Base-by-base conservation (phyloP, 2,797 vertebrate genomes). In the Myotis findleyi region DNA sequence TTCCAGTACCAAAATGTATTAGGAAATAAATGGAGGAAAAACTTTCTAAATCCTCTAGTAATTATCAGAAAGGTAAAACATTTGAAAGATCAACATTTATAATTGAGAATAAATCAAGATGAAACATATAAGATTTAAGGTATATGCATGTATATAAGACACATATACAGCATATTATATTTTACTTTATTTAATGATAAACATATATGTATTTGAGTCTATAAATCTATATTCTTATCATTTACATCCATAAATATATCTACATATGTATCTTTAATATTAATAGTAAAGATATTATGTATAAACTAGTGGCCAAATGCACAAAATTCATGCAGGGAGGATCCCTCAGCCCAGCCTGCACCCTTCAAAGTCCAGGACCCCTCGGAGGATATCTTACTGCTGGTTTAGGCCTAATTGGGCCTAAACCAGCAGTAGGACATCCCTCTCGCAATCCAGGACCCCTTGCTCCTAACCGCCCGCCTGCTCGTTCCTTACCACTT, bases 111-210 rank as follows among this genome's bases (percentile, higher is more conserved):
- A 90, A 93, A 51, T 93, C 5, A 87, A 73, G 41, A 68, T 57
- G 2, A 33, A 92, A 10, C 7, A 55, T 49, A 9, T 68, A 38
- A 69, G 12, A 71, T 86, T 92, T 81, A 94, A 90, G 5, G 30
- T 73, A 86, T 10, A 55, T 59, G 1, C 41, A 12, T 14, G 3
- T 47, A 9, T 59, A 51, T 30, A n/a, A 69, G 3, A 64, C 5
- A n/a, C 3, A 30, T 17, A 71, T 23, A 14, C 0, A 68, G 4
- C 3, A n/a, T 3, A 80, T n/a, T 75, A 77, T 77, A 88, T 87
- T 80, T 85, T 80, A 41, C 69, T 84, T n/a, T 41, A 86, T 51
- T 80, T 75, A 81, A 89, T 75, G 9, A 30, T 86, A 68, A n/a
- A 23, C 5, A 25, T 2, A 88, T 23, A 47, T 79, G n/a, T 53